Evolutionary conservation across 2,888 invertebrate species (phyloP).

Genomic region (Mechanitis mazaeus): DNA sequence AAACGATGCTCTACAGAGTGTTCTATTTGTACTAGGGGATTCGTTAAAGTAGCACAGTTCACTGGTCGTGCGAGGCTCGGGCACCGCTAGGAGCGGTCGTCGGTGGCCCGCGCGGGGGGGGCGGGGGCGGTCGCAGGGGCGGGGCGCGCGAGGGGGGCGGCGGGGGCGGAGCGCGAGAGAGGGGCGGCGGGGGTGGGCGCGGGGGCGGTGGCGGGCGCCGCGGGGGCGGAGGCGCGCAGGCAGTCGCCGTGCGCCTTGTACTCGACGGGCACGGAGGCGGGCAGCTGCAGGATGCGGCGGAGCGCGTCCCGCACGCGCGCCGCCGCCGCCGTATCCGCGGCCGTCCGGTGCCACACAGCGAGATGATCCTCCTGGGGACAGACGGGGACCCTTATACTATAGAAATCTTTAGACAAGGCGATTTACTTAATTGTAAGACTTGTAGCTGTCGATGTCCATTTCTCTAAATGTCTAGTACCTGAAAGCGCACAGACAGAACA

Average conservation of each 20-base stretch:
- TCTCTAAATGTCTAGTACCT: slow-evolving; percentile 65
- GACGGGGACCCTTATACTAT: too few species aligned
- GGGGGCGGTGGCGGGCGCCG: slow-evolving; percentile 19
- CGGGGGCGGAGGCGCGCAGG: slow-evolving; percentile 39
- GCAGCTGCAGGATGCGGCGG: slow-evolving; percentile 95
- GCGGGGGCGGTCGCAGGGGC: slow-evolving; percentile 18
- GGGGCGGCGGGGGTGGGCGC: slow-evolving; percentile 21
- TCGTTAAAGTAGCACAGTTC: slow-evolving; percentile 6
- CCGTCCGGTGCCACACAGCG: slow-evolving; percentile 97
- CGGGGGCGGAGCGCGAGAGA: slow-evolving; percentile 17
- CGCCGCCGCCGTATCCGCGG: slow-evolving; percentile 91
- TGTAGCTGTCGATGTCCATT: too few species aligned
- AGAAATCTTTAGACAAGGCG: too few species aligned
- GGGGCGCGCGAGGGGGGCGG: slow-evolving; percentile 10
- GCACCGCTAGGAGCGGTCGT: slow-evolving; percentile 27
- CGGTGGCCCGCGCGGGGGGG: slow-evolving; percentile 11
- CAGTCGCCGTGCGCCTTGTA: slow-evolving; percentile 81
- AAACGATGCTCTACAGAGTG: background rate
- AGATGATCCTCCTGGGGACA: slow-evolving; percentile 90
- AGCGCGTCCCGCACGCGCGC: slow-evolving; percentile 95
- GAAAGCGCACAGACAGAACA: slow-evolving; percentile 95
- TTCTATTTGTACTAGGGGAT: slow-evolving; percentile 5
- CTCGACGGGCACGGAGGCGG: slow-evolving; percentile 93
- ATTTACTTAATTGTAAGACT: too few species aligned
- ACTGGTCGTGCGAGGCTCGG: background rate